Evolutionary conservation across 2,113 vertebrate genomes (phyloP).

Genomic region (human (Homo sapiens)): GRCh38 chr20:47537001-47537500

Average conservation of each 20-base stretch:
- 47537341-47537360: not conserved
- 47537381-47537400: slow-evolving; percentile 16
- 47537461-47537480: not conserved
- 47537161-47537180: not conserved
- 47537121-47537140: not conserved
- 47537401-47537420: not conserved
- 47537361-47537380: not conserved
- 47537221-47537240: not conserved
- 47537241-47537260: not conserved
- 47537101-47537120: not conserved
- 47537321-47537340: not conserved
- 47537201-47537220: not conserved
- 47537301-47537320: too few species aligned
- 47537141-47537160: not conserved
- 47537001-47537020: too few species aligned
- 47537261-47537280: not conserved
- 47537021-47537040: too few species aligned
- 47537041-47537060: too few species aligned
- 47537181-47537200: not conserved
- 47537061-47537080: too few species aligned
- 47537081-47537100: too few species aligned
- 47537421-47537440: not conserved
- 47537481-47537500: too few species aligned
- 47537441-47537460: not conserved
- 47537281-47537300: not conserved